Conservation (phyloP, 2,888 invertebrate genomes). For the Iselma pallidipennis region DNA sequence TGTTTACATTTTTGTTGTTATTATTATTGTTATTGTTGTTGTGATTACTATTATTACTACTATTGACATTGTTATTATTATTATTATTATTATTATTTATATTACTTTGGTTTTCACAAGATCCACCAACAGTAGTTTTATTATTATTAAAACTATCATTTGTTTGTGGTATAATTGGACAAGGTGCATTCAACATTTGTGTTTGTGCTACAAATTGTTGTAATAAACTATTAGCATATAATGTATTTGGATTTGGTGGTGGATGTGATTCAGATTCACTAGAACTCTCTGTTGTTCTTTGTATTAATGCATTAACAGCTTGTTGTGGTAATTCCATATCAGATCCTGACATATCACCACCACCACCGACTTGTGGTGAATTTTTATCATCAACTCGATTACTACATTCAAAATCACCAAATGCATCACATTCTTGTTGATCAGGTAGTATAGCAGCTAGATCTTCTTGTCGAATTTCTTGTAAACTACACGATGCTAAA, state of each 20-base stretch:
- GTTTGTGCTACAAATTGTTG: conserved; percentile 84
- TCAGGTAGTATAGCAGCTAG: conserved; percentile 78
- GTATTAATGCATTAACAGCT: conserved; percentile 76
- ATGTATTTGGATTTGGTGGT: conserved; percentile 48
- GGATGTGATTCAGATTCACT: conserved; percentile 72
- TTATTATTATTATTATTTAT: conserved; percentile 46
- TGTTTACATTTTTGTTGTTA: conserved; percentile 47
- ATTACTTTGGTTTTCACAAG: conserved; percentile 53
- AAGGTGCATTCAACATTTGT: conserved; percentile 65
- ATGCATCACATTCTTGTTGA: conserved; percentile 63
- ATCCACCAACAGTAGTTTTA: conserved; percentile 46
- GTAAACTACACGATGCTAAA: conserved; percentile 62
- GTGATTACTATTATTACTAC: conserved; percentile 56
- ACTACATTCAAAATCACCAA: conserved; percentile 55
- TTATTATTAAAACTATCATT: conserved; percentile 4
- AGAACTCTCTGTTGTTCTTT: conserved; percentile 73
- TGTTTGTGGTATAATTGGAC: conserved; percentile 33
- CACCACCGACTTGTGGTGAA: conserved; percentile 52
- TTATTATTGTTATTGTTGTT: conserved; percentile 61
- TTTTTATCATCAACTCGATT: conserved; percentile 35
- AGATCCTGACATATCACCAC: conserved; percentile 68
- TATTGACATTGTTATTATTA: conserved; percentile 46
- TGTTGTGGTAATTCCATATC: conserved; percentile 77
- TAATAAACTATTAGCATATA: conserved; percentile 61
- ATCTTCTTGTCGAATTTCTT: conserved; percentile 79